Evolutionary conservation across 2,797 vertebrate species (phyloP).

Genomic region (Naso thynnoides): DNA sequence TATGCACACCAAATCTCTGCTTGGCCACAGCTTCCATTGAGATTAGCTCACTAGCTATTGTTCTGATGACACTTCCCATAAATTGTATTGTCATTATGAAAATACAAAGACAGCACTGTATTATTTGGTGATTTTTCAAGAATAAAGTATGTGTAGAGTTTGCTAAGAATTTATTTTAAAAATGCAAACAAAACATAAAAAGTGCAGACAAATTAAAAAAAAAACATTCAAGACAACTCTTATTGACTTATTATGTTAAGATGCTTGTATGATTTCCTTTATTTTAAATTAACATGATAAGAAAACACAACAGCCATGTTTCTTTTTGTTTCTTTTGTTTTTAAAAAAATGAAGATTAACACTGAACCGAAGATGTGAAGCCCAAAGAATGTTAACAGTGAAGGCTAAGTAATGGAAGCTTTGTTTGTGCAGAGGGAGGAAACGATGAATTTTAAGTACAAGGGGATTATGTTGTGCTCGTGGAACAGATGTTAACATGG

Average conservation of each 20-base stretch:
- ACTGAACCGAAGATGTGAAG: too few relatives aligned
- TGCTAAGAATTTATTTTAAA: background rate
- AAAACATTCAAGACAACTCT: background rate
- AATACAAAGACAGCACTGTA: slow-evolving; percentile 21
- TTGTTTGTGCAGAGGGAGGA: slow-evolving; percentile 50
- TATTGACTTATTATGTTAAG: background rate
- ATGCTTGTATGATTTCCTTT: background rate
- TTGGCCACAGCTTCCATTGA: slow-evolving; percentile 64
- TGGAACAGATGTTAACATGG: slow-evolving; percentile 79
- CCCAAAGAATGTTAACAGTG: background rate
- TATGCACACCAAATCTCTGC: slow-evolving; percentile 64
- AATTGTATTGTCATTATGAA: slow-evolving; percentile 37
- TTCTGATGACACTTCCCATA: slow-evolving; percentile 65
- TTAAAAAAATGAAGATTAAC: too few relatives aligned
- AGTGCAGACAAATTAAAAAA: background rate
- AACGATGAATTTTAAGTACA: slow-evolving; percentile 60
- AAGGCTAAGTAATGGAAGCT: background rate
- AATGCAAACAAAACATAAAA: background rate
- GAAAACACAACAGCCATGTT: background rate
- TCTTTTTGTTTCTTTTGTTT: too few relatives aligned
- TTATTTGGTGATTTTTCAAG: background rate
- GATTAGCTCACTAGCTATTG: slow-evolving; percentile 75
- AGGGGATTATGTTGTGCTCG: slow-evolving; percentile 66
- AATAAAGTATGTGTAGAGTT: background rate
- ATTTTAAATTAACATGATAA: background rate